A percentile compares a stretch with the other conserved stretches of the same genome.
phyloP scores from a whole-genome alignment of 1,140 invertebrate species.

The Drosophila rhopaloa region DNA sequence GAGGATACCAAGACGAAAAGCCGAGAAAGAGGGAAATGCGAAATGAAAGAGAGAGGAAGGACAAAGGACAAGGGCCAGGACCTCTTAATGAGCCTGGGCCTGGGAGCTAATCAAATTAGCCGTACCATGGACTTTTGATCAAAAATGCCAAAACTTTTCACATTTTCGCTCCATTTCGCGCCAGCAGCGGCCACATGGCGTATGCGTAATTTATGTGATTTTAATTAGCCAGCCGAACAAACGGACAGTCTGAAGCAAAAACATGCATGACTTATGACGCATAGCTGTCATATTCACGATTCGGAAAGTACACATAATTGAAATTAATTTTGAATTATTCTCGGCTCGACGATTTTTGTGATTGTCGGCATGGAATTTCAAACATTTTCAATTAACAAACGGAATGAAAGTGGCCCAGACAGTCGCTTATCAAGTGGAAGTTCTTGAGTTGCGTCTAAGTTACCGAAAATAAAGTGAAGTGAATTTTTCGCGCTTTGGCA shows the following conservation, averaged over 20 bases:
- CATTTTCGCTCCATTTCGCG: constrained; percentile 54
- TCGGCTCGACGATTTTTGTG: constrained; percentile 10
- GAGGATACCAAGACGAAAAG: constrained; percentile 19
- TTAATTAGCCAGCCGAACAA: constrained; percentile 59
- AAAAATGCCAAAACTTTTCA: constrained; percentile 64
- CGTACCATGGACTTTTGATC: constrained; percentile 69
- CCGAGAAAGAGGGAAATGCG: constrained; percentile 20
- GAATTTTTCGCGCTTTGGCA: constrained; percentile 81
- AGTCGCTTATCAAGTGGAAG: constrained; percentile 62
- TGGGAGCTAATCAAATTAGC: constrained; percentile 75
- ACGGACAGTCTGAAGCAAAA: constrained; percentile 15
- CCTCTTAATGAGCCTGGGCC: constrained; percentile 63
- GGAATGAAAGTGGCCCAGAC: constrained; percentile 29
- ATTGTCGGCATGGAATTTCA: constrained; percentile 74
- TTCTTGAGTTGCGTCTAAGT: constrained; percentile 65
- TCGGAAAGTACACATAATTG: constrained; percentile 64
- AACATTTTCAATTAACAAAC: constrained; percentile 79
- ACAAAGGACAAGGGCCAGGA: constrained; percentile 49
- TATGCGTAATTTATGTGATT: constrained; percentile 77
- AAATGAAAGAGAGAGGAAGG: constrained; percentile 3
- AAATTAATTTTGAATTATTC: constrained; percentile 80
- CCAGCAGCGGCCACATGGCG: constrained; percentile 62
- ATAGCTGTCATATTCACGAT: constrained; percentile 79
- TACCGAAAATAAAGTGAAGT: constrained; percentile 73
- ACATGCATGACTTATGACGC: constrained; percentile 66